These are phyloP conservation scores for Tholera decimalis DNA, from an alignment of 2,888 invertebrate genomes.

Conservation along the genomic window DNA sequence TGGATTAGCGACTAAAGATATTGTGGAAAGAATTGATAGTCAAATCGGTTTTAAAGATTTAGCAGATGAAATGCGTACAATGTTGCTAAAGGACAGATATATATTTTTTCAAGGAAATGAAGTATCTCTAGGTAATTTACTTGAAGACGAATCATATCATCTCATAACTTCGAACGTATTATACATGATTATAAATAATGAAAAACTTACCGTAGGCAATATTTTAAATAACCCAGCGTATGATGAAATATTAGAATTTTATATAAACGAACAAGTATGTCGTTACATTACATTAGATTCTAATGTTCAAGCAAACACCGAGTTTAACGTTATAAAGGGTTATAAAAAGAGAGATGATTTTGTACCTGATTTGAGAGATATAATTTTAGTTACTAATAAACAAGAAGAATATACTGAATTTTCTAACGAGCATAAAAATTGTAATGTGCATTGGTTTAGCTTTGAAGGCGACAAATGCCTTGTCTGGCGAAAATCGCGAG, in stretches of 20 bases:
- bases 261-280: constrained; percentile 41
- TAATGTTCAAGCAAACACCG: background rate
- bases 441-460: constrained; percentile 55
- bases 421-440: constrained; percentile 2
- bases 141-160: constrained; percentile 23
- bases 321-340: constrained; percentile 29
- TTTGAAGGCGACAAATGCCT: constrained; percentile 3
- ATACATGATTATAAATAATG: constrained; percentile 40
- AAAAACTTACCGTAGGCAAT: constrained; percentile 40
- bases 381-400: constrained; percentile 44
- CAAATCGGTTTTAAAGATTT: constrained; percentile 38
- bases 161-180: constrained; percentile 43
- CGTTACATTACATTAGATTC: constrained; percentile 42
- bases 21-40: constrained; percentile 21
- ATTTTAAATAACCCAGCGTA: constrained; percentile 31
- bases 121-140: constrained; percentile 22
- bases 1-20: background rate
- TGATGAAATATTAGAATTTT: constrained; percentile 37
- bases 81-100: constrained; percentile 40
- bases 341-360: constrained; percentile 3
- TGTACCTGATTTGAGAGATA: constrained; percentile 21
- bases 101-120: constrained; percentile 50
- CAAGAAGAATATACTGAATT: constrained; percentile 24
- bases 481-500: constrained; percentile 50
- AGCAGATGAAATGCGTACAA: constrained; percentile 12